Evolutionary conservation across 1,140 invertebrate genomes (phyloP), one percentile per base, ranked within the genome.

Genomic region (Chironomus tepperi): DNA sequence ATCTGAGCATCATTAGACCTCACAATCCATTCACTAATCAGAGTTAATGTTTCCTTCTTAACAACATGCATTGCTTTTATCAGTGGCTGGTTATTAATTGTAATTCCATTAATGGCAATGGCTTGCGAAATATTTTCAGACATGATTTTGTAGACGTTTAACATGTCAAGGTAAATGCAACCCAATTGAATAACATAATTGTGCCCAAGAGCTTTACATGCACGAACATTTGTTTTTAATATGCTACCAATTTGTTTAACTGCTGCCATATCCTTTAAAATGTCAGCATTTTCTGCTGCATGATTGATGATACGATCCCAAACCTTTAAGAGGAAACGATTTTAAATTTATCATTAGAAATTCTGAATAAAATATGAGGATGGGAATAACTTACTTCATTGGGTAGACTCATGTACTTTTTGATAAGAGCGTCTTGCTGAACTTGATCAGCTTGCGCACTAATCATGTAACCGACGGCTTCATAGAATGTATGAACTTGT

Each of bases 401-500:
- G 8, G 98, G 98, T 74, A 99, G 86, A 77, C 90, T 83, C 97
- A 99, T 99, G 78, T 99, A 98, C 77, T 97, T 95, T 80, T 98
- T 96, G 80, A 99, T 98, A 10, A 99, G 85, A 73, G 91, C 88
- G 81, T 98, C 95, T 84, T 99, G 97, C 42, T 90, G 86, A 47
- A 90, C 86, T 78, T 92, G 89, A 84, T 99, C 96, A 15, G 91
- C 88, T 83, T 98, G 95, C 64, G 97, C 95, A 83, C 91, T 94
- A 79, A 99, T 99, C 96, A 99, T 99, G 80, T 98, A 95, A 70
- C 98, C 98, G 74, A 99, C 96, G 73, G 98, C 98, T 86, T 99
- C 98, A 84, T 99, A 99, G 85, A 99, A 99, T 57, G 98, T 99
- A 81, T 99, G 97, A n/a, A 99, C 96, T 91, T 98, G 97, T 79